Evolutionary conservation across 2,797 vertebrate genomes (phyloP), one percentile per base, ranked within the genome.

Genomic region (Macropodus opercularis): DNA sequence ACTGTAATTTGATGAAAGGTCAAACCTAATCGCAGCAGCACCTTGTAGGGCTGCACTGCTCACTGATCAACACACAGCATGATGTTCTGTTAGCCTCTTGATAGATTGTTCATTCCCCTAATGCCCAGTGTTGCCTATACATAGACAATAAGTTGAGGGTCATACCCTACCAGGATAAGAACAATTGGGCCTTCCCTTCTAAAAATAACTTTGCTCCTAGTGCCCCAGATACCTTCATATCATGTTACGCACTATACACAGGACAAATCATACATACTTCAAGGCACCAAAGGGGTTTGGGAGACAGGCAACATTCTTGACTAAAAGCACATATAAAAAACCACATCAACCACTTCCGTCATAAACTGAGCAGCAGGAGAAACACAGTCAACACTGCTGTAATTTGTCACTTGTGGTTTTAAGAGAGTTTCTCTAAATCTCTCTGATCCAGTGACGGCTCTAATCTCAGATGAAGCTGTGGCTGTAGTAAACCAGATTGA

Each of bases 331-430:
- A 36, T 15, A 15, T n/a, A 6, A 50, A 47, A 19, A 8, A 4
- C 51, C 64, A 35, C 58, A 56, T 55, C 60, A 46, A 31, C 61
- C 42, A 55, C 42, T 42, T 42, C 55, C 50, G 44, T 69, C 65
- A 21, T 34, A 68, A 57, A 62, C 15, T 8, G 17, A 40, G 10
- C 2, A 64, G 51, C 46, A 48, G 46, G 50, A 43, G 27, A 27
- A 47, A 49, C 38, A 43, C 6, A 43, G 29, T 29, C 62, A 51
- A 21, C 56, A 48, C 18, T 19, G 18, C 4, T 13, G 2, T 21
- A 22, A 21, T 48, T 51, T 24, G 46, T 41, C 55, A 63, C 12
- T 46, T 21, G 26, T 26, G 53, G 23, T 36, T 52, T 36, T 24
- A 24, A 24, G 36, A 34, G 36, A 22, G 26, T 62, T 69, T 38